Evolutionary conservation across 2,113 vertebrate species (phyloP).

Genomic region (Halcyon malimbica): DNA sequence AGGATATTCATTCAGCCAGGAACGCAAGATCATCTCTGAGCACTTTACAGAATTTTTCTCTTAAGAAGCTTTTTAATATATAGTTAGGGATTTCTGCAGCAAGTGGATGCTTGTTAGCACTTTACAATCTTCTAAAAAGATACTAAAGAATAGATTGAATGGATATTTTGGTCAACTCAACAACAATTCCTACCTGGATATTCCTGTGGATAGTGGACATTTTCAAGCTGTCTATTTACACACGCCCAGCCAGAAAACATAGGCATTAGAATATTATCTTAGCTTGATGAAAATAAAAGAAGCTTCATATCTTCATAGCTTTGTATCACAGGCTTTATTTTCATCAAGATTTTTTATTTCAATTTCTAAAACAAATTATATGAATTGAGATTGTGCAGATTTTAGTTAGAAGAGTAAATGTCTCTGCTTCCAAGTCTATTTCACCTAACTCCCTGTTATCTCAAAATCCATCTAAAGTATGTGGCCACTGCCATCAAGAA

Average conservation of each 20-base stretch:
- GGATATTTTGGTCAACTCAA: background rate
- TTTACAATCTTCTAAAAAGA: background rate
- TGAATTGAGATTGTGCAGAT: background rate
- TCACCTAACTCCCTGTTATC: background rate
- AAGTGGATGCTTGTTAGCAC: slow-evolving; percentile 18
- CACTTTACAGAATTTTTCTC: slow-evolving; percentile 16
- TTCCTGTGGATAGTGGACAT: background rate
- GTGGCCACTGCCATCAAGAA: slow-evolving; percentile 6
- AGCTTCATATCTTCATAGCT: background rate
- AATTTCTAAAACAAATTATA: slow-evolving; percentile 13
- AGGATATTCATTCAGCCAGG: slow-evolving; percentile 44
- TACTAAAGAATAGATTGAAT: background rate
- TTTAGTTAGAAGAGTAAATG: slow-evolving; percentile 12
- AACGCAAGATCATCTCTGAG: background rate
- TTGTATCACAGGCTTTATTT: background rate
- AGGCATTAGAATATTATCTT: background rate
- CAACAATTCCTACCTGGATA: background rate
- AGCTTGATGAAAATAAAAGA: slow-evolving; percentile 58
- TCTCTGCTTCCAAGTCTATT: slow-evolving; percentile 31
- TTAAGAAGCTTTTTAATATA: slow-evolving; percentile 20
- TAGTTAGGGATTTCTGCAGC: slow-evolving; percentile 36
- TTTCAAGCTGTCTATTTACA: background rate
- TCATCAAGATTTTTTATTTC: slow-evolving; percentile 43
- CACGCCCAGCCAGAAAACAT: background rate
- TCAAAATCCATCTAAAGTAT: slow-evolving; percentile 41